Evolutionary conservation across 92 coral and sea anemone species (phyloP).

Genomic region (Montipora capitata): DNA sequence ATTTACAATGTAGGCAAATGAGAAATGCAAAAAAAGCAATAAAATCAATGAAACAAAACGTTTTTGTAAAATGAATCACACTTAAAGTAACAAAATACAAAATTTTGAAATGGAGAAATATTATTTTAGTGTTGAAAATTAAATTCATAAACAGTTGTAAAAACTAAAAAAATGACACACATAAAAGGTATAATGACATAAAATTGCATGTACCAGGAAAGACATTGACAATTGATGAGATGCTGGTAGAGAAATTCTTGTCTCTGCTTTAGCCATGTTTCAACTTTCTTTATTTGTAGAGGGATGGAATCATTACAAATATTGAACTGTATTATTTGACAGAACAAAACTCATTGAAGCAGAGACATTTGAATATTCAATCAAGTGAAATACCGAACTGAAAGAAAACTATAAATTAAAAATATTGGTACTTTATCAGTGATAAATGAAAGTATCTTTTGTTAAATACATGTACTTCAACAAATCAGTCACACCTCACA

Average conservation of each 20-base stretch:
- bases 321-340: background rate
- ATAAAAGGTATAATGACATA: background rate
- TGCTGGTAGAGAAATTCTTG: slow-evolving; percentile 78
- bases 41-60: too few relatives aligned
- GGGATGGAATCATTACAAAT: background rate
- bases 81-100: too few relatives aligned
- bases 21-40: too few relatives aligned
- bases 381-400: background rate
- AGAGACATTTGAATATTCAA: slow-evolving; percentile 6
- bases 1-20: too few relatives aligned
- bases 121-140: background rate
- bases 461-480: background rate
- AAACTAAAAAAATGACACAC: background rate
- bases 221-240: slow-evolving; percentile 55
- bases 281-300: background rate
- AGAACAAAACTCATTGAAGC: slow-evolving; percentile 3
- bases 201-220: slow-evolving; percentile 11
- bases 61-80: too few relatives aligned
- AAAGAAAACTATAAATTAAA: too few relatives aligned
- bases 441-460: background rate
- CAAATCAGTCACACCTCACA: background rate
- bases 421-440: background rate
- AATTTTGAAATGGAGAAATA: too few relatives aligned
- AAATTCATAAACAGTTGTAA: background rate
- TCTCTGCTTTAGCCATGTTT: slow-evolving; percentile 4